Base-by-base conservation (phyloP, 2,113 vertebrate genomes). In the Phalacrocorax pelagicus region DNA sequence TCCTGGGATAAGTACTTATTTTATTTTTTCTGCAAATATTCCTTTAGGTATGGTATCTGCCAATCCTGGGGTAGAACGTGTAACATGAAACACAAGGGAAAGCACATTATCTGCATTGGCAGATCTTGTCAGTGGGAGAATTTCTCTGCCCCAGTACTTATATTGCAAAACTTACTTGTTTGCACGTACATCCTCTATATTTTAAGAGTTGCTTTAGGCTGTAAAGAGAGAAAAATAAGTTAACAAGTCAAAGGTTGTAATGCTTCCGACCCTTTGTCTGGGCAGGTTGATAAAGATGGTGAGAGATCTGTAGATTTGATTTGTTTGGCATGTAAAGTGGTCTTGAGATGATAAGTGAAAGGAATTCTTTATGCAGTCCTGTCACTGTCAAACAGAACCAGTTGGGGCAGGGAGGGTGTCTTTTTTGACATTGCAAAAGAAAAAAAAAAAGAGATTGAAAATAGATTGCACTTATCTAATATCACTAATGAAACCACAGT, bases 401-500 rank as follows among this genome's bases (percentile, higher is more conserved):
- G 92, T 82, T 70, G 51, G 74, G 71, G 26, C 87, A 92, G 63
- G 38, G 52, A 27, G 44, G 51, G 38, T n/a, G 61, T 86, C 59
- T 36, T 86, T 91, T 90, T 87, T 59, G 32, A 92, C 78, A 88
- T 58, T 88, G 81, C 86, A 94, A 96, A 95, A 95, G n/a, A 55
- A 58, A 77, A 93, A 89, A 59, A 69, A 86, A 83, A 81, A 77
- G 62, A 65, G 91, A 95, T 95, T 96, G 94, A 98, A 97, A 98
- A 97, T 95, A 96, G 95, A 91, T 96, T 95, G 89, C 81, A 77
- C 93, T 96, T 86, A 94, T 98, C 95, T 96, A 97, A 98, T 97
- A 98, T 97, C 92, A 46, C 96, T 98, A 98, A 98, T 98, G 98
- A 98, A 98, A 98, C 98, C 98, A 93, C 98, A 79, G 36, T 98